phyloP scores from a whole-genome alignment of 2,113 vertebrate genomes.

The Poeciliopsis retropinna region DNA sequence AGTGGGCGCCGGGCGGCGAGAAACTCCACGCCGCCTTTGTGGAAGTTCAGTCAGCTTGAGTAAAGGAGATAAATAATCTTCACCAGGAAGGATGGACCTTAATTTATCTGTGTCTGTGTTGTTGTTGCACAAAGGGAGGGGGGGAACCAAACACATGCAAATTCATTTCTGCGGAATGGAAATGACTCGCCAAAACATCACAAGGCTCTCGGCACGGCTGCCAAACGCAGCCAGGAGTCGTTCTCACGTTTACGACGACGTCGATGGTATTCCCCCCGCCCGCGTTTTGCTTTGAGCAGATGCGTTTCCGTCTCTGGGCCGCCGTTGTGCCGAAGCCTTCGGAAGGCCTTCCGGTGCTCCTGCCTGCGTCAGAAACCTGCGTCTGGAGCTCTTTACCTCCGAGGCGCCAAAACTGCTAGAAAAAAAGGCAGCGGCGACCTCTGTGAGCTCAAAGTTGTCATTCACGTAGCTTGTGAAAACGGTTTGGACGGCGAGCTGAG shows the following conservation, averaged over 20 bases:
- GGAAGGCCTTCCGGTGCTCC: conserved; percentile 24
- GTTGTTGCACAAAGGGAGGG: conserved; percentile 58
- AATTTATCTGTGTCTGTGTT: conserved; percentile 69
- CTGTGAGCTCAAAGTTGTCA: conserved; percentile 58
- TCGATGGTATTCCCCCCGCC: conserved; percentile 38
- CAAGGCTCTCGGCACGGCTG: conserved; percentile 46
- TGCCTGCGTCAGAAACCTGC: not conserved
- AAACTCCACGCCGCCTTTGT: conserved; percentile 38
- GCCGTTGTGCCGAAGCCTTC: conserved; percentile 40
- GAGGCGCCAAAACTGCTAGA: not conserved
- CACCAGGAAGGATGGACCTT: conserved; percentile 59
- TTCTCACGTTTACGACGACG: conserved; percentile 63
- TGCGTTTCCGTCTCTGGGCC: conserved; percentile 29
- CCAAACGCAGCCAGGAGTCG: conserved; percentile 64
- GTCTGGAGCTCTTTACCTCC: conserved; percentile 4
- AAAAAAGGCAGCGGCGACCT: conserved; percentile 41
- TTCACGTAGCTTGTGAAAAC: conserved; percentile 54
- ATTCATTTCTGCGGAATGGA: conserved; percentile 55
- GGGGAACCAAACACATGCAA: conserved; percentile 74
- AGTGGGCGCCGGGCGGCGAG: conserved; percentile 47
- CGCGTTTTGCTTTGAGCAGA: conserved; percentile 41
- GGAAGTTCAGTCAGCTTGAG: conserved; percentile 54
- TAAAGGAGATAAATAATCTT: conserved; percentile 61
- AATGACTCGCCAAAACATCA: conserved; percentile 63
- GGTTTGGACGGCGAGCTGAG: conserved; percentile 16